Evolutionary conservation across 2,888 invertebrate species (phyloP), one percentile per base, ranked within the genome.

Genomic region (Subacronicta megacephala): DNA sequence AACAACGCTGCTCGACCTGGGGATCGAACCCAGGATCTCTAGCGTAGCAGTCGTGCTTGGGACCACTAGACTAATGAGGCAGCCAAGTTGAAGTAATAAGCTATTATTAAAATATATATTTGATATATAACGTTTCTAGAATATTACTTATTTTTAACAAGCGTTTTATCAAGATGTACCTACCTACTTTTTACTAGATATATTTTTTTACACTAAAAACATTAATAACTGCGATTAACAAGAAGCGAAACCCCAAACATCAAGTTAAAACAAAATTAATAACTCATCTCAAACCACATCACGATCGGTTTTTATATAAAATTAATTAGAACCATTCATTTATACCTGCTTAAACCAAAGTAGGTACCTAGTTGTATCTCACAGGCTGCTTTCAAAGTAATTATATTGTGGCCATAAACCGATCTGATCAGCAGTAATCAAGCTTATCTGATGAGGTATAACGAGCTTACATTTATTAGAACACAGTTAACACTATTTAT

Each of bases 341-440:
- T 68, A 64, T 64, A 42, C 49, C 57, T 74, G 50, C 47, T 74
- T 61, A 73, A 50, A 72, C 62, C 58, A 53, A 59, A 62, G 62
- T 51, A 51, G n/a, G n/a, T n/a, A n/a, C n/a, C n/a, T n/a, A n/a
- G 54, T 36, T 20, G 41, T 50, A 23, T 16, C 10, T 42, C 23
- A 20, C 59, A 62, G 77, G 58, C 75, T 77, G 75, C 77, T 76
- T 77, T 66, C 67, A 50, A 68, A 75, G 78, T 87, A 87, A 89
- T 89, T 87, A 88, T 83, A 87, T 81, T 77, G 75, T 69, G 63
- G 80, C 75, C 64, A 80, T 83, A 84, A 82, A 84, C 68, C 54
- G 64, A 72, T 75, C 61, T 77, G 81, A 83, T 86, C 78, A 85
- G 57, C 51, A 54, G 69, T 86, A 82, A 87, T 87, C 82, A 80